phyloP scores from a whole-genome alignment of 2,113 vertebrate species.

The Piaya cayana region DNA sequence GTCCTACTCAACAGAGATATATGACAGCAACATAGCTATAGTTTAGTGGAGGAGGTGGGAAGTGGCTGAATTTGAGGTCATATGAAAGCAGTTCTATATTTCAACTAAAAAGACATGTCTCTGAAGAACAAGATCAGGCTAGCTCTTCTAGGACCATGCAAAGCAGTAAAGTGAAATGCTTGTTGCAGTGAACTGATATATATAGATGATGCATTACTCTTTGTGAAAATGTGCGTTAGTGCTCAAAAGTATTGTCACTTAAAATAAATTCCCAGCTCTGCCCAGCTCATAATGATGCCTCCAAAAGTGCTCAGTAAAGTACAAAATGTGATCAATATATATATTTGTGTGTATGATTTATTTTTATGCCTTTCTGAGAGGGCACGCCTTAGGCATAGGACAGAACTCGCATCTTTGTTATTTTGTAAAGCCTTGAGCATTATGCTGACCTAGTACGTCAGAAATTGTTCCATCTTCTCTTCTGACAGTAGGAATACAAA shows the following conservation, averaged over 20 bases:
- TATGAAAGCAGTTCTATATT: background rate
- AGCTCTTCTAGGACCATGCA: background rate
- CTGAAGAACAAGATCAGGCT: background rate
- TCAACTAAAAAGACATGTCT: background rate
- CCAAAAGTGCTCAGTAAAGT: background rate
- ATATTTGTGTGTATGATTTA: background rate
- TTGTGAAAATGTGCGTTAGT: background rate
- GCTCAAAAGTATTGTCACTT: background rate
- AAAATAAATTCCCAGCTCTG: background rate
- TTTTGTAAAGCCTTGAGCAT: background rate
- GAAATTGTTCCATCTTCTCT: background rate
- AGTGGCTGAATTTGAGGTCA: background rate
- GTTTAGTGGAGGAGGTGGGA: background rate
- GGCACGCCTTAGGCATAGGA: background rate
- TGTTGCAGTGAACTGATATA: background rate
- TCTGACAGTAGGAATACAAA: background rate
- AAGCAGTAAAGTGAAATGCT: background rate
- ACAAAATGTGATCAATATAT: background rate
- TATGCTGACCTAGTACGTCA: background rate
- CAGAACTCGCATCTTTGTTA: background rate
- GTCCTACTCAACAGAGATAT: background rate
- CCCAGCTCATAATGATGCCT: background rate
- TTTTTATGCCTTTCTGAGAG: background rate
- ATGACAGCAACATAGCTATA: background rate
- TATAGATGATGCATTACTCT: background rate